These are phyloP conservation scores for Cephalopterus ornatus DNA, from an alignment of 2,113 vertebrate genomes.

Conservation along the genomic window DNA sequence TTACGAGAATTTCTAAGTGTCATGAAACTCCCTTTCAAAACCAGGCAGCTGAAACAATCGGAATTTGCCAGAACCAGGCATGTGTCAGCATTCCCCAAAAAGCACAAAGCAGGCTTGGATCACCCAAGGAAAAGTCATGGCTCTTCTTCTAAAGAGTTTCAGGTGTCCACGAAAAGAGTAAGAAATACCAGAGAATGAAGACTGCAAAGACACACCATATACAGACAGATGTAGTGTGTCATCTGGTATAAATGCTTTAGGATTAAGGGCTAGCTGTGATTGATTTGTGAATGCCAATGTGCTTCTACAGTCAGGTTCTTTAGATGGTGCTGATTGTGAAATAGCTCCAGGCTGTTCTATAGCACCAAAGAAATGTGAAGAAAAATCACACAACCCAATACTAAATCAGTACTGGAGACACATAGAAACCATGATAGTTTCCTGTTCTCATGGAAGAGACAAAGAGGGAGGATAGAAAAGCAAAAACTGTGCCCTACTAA, in stretches of 20 bases:
- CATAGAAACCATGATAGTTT: neutral
- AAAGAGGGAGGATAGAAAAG: neutral
- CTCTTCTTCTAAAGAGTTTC: neutral
- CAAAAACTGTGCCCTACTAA: neutral
- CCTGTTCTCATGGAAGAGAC: neutral
- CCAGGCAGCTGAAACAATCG: neutral
- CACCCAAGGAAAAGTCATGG: neutral
- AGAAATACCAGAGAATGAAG: neutral
- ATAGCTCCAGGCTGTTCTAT: constrained; percentile 12
- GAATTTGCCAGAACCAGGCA: neutral
- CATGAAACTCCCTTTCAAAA: neutral
- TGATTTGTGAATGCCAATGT: neutral
- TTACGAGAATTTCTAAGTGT: neutral
- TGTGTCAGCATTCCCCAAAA: neutral
- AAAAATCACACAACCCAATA: neutral
- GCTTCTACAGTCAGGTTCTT: neutral
- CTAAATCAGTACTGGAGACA: neutral
- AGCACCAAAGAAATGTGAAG: constrained; percentile 14
- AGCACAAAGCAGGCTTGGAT: neutral
- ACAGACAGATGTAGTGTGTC: neutral
- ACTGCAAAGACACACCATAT: neutral
- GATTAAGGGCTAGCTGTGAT: neutral
- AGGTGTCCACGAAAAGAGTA: neutral
- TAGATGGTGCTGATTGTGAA: neutral
- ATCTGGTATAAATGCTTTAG: neutral